Conservation (phyloP, 1,140 invertebrate species). For the Drosophila teissieri region DNA sequence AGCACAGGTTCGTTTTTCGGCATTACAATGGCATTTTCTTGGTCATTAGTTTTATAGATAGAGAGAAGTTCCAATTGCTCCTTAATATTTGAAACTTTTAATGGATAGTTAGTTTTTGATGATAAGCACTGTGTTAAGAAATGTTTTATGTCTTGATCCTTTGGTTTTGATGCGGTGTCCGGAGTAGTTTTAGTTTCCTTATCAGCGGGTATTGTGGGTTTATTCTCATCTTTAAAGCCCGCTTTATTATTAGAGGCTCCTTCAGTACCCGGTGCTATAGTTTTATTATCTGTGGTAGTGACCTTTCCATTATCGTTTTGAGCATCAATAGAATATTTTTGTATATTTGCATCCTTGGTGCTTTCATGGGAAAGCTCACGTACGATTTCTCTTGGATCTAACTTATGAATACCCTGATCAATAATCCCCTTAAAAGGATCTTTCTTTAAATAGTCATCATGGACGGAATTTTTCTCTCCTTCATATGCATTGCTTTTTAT, state of each 20-base stretch:
- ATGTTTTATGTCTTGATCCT: constrained; percentile 3
- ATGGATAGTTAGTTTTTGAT: background rate
- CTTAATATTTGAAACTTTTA: background rate
- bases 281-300: background rate
- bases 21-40: background rate
- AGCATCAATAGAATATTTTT: no score
- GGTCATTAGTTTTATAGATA: background rate
- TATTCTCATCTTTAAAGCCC: background rate
- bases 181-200: background rate
- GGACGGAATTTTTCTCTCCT: no score
- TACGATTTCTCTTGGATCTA: no score
- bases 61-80: background rate
- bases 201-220: background rate
- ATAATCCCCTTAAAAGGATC: no score
- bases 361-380: no score
- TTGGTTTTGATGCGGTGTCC: background rate
- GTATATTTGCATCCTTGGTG: no score
- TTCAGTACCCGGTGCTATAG: background rate
- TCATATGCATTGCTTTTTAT: no score
- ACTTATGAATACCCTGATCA: no score
- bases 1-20: background rate
- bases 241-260: background rate
- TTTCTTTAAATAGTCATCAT: no score
- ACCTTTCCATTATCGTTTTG: no score
- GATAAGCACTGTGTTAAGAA: constrained; percentile 6